A percentile compares a stretch with the other conserved stretches of the same genome.
These are phyloP conservation scores for Telmatherina bonti DNA, from an alignment of 2,797 vertebrate species.

Conservation along the genomic window DNA sequence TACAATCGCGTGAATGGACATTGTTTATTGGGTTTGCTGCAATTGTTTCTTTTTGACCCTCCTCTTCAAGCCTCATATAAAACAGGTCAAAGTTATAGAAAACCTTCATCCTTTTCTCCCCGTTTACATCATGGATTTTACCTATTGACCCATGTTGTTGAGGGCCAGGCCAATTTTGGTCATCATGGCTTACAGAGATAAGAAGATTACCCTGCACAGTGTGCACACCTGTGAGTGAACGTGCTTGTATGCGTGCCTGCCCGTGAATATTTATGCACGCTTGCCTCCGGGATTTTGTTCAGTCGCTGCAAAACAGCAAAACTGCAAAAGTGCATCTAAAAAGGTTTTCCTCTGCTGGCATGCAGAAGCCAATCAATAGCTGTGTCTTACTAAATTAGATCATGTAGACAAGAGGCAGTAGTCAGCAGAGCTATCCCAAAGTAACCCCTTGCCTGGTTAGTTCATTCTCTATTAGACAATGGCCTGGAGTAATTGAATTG, in stretches of 20 bases:
- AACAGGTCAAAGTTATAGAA: conserved; percentile 46
- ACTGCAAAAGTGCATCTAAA: conserved; percentile 67
- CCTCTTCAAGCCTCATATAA: conserved; percentile 53
- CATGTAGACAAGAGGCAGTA: conserved; percentile 78
- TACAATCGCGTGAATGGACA: conserved; percentile 40
- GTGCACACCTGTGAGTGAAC: conserved; percentile 13
- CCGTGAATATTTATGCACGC: conserved; percentile 17
- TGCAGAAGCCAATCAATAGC: conserved; percentile 80
- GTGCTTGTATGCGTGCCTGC: neutral
- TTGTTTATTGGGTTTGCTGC: conserved; percentile 37
- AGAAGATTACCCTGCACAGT: conserved; percentile 55
- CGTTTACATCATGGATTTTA: conserved; percentile 68
- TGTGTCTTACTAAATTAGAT: conserved; percentile 85
- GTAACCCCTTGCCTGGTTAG: conserved; percentile 76
- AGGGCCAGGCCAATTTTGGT: conserved; percentile 65
- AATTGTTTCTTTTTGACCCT: conserved; percentile 55
- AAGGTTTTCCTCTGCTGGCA: conserved; percentile 72
- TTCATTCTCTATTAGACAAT: conserved; percentile 81
- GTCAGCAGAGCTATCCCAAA: conserved; percentile 77
- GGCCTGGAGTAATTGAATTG: conserved; percentile 79
- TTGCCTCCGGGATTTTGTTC: conserved; percentile 44
- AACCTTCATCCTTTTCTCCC: conserved; percentile 49
- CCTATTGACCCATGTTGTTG: conserved; percentile 72
- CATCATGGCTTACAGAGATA: conserved; percentile 65
- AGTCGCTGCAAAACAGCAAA: conserved; percentile 53